phyloP scores from a whole-genome alignment of 2,113 vertebrate genomes.

The Patagioenas fasciata region DNA sequence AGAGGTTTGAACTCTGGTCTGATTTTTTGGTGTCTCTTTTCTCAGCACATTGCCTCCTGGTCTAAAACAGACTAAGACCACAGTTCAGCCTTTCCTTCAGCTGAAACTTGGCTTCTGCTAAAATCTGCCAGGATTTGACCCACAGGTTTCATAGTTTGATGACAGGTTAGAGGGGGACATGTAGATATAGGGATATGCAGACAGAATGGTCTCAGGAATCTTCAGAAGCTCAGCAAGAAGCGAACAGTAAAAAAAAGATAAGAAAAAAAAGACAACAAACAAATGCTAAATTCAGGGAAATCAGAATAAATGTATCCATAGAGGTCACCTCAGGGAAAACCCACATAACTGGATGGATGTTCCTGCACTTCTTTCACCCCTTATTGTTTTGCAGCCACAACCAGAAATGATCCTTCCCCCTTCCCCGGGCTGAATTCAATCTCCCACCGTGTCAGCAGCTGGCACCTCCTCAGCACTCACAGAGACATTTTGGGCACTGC shows the following conservation, averaged over 20 bases:
- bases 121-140: neutral
- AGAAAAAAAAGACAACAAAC: neutral
- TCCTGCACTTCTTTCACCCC: neutral
- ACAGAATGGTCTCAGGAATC: neutral
- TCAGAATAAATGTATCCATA: neutral
- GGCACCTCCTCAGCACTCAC: slow-evolving; percentile 15
- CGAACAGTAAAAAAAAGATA: neutral
- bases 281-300: neutral
- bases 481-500: slow-evolving; percentile 30
- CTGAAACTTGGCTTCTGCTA: neutral
- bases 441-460: slow-evolving; percentile 31
- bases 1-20: neutral
- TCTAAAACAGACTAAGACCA: neutral
- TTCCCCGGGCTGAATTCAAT: neutral
- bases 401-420: neutral
- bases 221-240: neutral
- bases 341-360: neutral
- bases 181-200: accelerated
- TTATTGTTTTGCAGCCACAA: neutral
- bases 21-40: neutral
- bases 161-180: neutral
- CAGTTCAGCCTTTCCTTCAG: neutral
- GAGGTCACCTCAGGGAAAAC: neutral
- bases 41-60: neutral
- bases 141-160: neutral